These are phyloP conservation scores for Anoplius nigerrimus DNA, from an alignment of 2,888 invertebrate genomes.

Conservation along the genomic window DNA sequence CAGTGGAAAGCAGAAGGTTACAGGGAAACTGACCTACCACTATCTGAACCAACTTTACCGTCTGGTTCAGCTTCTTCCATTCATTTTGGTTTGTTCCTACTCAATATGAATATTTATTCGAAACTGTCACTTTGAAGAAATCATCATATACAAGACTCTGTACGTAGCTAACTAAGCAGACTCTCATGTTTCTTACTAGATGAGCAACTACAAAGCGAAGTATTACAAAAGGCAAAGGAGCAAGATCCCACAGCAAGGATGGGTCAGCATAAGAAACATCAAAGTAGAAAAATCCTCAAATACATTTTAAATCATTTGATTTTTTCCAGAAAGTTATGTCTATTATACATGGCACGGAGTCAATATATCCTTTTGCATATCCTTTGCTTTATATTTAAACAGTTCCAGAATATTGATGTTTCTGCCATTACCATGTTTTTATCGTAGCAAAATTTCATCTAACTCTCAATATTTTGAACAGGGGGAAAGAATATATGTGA, in stretches of 20 bases:
- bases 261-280: constrained; percentile 60
- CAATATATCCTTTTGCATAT: constrained; percentile 73
- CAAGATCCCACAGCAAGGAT: constrained; percentile 60
- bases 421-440: background rate
- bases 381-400: constrained; percentile 55
- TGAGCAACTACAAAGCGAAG: constrained; percentile 71
- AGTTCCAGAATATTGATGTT: constrained; percentile 9
- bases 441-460: background rate
- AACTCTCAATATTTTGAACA: background rate
- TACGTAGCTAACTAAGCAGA: too few relatives aligned
- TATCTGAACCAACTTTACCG: constrained; percentile 73
- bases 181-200: constrained; percentile 62
- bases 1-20: constrained; percentile 76
- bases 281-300: constrained; percentile 14
- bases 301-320: constrained; percentile 55
- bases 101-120: background rate
- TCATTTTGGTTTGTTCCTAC: constrained; percentile 38
- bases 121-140: too few relatives aligned
- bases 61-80: constrained; percentile 67
- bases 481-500: too few relatives aligned
- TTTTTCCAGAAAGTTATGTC: constrained; percentile 70
- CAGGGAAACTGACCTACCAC: constrained; percentile 70
- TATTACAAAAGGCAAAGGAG: constrained; percentile 62
- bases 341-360: constrained; percentile 65
- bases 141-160: too few relatives aligned